A percentile compares a stretch with the other conserved stretches of the same genome.
Conservation (phyloP, 2,113 vertebrate genomes). For the Steatornis caripensis region DNA sequence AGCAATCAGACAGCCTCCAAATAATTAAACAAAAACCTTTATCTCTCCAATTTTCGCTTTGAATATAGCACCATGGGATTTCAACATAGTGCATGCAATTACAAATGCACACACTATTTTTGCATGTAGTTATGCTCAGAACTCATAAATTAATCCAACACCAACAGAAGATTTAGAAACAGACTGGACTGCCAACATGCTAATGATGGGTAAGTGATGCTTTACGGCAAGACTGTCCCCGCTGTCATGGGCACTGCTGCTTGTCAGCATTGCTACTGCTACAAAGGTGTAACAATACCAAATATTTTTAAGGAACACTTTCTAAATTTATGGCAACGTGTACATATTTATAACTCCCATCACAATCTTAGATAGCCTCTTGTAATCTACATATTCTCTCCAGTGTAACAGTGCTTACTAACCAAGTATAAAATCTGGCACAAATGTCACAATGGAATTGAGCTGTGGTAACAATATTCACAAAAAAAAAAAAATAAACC, state of each 20-base stretch:
- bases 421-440: not conserved
- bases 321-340: not conserved
- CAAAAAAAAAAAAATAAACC: not conserved
- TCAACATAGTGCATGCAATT: not conserved
- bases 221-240: not conserved
- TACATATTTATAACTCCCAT: not conserved
- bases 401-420: not conserved
- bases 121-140: not conserved
- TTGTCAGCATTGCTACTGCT: not conserved
- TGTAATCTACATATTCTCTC: not conserved
- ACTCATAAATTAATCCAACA: not conserved
- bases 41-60: not conserved
- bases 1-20: slow-evolving; percentile 21
- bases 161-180: not conserved
- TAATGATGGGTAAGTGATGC: not conserved
- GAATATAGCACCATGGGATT: slow-evolving; percentile 10
- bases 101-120: not conserved
- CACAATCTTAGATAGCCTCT: not conserved
- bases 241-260: not conserved
- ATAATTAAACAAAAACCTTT: slow-evolving; percentile 37
- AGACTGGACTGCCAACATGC: not conserved
- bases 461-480: not conserved
- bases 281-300: slow-evolving; percentile 20
- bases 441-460: slow-evolving; percentile 10
- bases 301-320: slow-evolving; percentile 3